Conservation (phyloP, 2,888 invertebrate genomes). For the Hypomecis atomaria region DNA sequence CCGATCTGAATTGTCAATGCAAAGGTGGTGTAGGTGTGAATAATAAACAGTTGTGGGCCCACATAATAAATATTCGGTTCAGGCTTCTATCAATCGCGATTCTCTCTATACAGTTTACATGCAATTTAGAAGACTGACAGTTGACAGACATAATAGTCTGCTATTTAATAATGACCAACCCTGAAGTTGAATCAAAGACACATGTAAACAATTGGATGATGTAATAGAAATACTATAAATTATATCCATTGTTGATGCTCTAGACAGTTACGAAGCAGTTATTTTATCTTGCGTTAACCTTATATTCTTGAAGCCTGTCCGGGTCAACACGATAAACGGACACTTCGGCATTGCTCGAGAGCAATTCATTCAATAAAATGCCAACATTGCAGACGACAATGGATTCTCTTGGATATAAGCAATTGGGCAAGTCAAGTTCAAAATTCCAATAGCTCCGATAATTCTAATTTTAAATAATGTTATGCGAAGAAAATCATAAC, state of each 20-base stretch:
- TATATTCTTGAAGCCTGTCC: slow-evolving; percentile 41
- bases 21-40: slow-evolving; percentile 1
- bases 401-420: background rate
- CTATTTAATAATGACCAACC: background rate
- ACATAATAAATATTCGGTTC: background rate
- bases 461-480: no score
- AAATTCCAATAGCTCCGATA: no score
- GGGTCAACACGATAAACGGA: slow-evolving; percentile 48
- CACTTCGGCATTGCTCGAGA: slow-evolving; percentile 29
- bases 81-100: no score
- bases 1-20: slow-evolving; percentile 6
- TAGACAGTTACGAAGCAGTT: slow-evolving; percentile 19
- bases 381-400: background rate
- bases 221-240: background rate
- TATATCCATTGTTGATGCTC: background rate
- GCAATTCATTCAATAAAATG: slow-evolving; percentile 19
- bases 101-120: background rate
- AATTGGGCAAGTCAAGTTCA: no score
- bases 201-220: background rate
- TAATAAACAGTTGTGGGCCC: background rate
- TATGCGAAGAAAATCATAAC: no score
- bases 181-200: background rate
- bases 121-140: background rate
- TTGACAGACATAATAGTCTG: background rate
- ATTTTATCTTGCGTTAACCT: slow-evolving; percentile 42